Conservation (phyloP, 30 jellyfish, hydroid and myxozoan species). For the Cassiopea xamachana region DNA sequence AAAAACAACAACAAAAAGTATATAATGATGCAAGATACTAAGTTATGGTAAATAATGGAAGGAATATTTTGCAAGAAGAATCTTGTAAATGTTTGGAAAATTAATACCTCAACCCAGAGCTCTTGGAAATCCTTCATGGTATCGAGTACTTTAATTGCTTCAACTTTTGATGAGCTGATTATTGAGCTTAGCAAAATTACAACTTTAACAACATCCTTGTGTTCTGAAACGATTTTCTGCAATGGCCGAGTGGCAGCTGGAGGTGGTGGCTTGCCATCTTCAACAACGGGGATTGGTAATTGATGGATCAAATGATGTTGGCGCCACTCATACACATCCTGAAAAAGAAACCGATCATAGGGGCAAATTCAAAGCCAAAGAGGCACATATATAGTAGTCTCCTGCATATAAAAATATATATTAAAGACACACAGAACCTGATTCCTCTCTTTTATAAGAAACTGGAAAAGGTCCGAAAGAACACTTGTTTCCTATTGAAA, state of each 20-base stretch:
- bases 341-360: not conserved
- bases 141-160: constrained; percentile 76
- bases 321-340: constrained; percentile 84
- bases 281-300: constrained; percentile 72
- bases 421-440: too few species aligned
- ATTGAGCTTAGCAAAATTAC: constrained; percentile 76
- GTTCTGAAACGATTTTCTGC: constrained; percentile 82
- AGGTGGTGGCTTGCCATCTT: constrained; percentile 78
- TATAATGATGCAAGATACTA: too few species aligned
- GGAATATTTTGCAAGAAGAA: not conserved
- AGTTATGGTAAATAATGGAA: too few species aligned
- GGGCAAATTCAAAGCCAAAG: too few species aligned
- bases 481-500: too few species aligned
- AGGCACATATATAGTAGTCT: too few species aligned
- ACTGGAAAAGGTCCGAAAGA: too few species aligned
- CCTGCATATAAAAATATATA: too few species aligned
- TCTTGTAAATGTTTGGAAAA: not conserved
- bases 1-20: too few species aligned
- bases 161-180: constrained; percentile 88
- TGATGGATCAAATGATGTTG: constrained; percentile 79
- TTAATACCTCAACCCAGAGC: constrained; percentile 84
- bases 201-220: constrained; percentile 80
- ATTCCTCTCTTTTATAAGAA: too few species aligned
- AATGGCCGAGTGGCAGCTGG: constrained; percentile 74
- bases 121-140: constrained; percentile 80